A percentile compares a stretch with the other conserved stretches of the same genome.
These are phyloP conservation scores for Tor tambroides DNA, from an alignment of 2,113 vertebrate genomes.

Conservation along the genomic window DNA sequence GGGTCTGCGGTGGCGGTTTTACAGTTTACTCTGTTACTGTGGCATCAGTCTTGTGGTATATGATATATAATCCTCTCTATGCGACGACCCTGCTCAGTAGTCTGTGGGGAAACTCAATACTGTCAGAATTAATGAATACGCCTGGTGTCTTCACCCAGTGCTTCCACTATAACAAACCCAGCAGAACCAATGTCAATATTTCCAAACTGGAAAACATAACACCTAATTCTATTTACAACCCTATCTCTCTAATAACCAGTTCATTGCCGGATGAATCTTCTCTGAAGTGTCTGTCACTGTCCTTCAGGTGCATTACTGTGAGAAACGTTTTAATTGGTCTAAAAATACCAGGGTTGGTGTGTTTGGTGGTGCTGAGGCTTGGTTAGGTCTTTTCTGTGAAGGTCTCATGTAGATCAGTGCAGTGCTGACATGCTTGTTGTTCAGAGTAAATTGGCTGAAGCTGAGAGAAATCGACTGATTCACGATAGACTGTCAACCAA, in stretches of 20 bases:
- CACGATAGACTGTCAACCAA: not conserved
- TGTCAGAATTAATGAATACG: conserved; percentile 32
- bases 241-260: conserved; percentile 13
- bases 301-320: conserved; percentile 41
- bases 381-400: not conserved
- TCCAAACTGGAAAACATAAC: conserved; percentile 25
- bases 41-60: not conserved
- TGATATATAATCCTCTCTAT: not conserved
- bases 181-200: conserved; percentile 49
- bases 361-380: not conserved
- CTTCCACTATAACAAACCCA: conserved; percentile 42
- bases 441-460: conserved; percentile 15
- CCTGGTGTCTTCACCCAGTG: conserved; percentile 19
- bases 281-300: conserved; percentile 33
- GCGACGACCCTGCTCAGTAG: not conserved
- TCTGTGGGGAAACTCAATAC: conserved; percentile 3
- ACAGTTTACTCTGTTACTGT: not conserved
- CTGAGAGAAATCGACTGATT: conserved; percentile 19
- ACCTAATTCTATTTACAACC: conserved; percentile 20
- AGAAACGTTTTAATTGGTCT: conserved; percentile 56
- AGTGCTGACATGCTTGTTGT: not conserved
- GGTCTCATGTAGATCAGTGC: not conserved
- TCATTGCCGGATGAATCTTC: not conserved
- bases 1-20: not conserved
- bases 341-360: conserved; percentile 39